These are phyloP conservation scores for Virgularia gustaviana DNA, from an alignment of 92 coral and sea anemone genomes.

Conservation along the genomic window DNA sequence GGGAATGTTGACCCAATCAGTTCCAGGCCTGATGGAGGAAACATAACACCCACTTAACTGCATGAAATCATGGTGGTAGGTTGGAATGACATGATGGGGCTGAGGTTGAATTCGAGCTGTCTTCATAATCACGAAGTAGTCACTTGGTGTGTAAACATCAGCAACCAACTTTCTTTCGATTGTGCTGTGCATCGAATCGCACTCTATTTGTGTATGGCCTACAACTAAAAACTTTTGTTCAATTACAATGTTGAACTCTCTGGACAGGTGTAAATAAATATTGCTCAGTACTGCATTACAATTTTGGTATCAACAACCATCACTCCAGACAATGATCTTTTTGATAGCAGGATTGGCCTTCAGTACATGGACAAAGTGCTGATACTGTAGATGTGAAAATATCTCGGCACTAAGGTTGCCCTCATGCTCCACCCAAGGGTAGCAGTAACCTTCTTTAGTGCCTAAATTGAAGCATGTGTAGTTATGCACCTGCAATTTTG, in stretches of 20 bases:
- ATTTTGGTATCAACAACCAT: constrained; percentile 13
- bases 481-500: constrained; percentile 31
- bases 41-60: not conserved
- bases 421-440: constrained; percentile 13
- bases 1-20: not conserved
- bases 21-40: not conserved
- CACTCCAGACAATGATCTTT: constrained; percentile 16
- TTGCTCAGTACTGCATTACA: not conserved
- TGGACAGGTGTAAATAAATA: constrained; percentile 10
- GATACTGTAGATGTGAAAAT: not conserved
- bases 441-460: constrained; percentile 21
- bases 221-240: constrained; percentile 6
- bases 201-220: constrained; percentile 23
- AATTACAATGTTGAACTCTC: constrained; percentile 4
- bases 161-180: not conserved
- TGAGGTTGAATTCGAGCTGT: constrained; percentile 6
- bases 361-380: not conserved
- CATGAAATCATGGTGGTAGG: not conserved
- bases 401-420: constrained; percentile 10
- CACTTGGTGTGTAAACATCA: constrained; percentile 10
- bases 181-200: too few species aligned
- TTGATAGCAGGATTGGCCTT: not conserved
- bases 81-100: constrained; percentile 2
- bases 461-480: constrained; percentile 5
- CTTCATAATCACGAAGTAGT: constrained; percentile 2